A percentile compares a stretch with the other conserved stretches of the same genome.
These are phyloP conservation scores for Dusona sp. DNA, from an alignment of 2,888 invertebrate species.

Conservation along the genomic window DNA sequence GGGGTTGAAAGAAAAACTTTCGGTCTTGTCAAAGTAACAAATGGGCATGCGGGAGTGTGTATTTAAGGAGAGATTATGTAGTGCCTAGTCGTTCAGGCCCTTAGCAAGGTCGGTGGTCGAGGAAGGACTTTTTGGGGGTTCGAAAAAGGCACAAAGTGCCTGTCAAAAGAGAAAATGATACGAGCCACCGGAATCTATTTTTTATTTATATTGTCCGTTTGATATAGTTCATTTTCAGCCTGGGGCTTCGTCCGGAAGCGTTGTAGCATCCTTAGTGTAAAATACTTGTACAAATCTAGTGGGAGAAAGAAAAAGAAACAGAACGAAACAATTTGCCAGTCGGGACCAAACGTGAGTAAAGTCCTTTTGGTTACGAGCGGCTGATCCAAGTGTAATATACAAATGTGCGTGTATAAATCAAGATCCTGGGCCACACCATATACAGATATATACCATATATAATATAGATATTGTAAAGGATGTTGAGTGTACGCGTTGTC, in stretches of 20 bases:
- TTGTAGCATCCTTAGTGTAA: not conserved
- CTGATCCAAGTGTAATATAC: not conserved
- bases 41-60: constrained; percentile 26
- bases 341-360: not conserved
- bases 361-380: not conserved
- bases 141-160: constrained; percentile 59
- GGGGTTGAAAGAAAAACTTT: constrained; percentile 63
- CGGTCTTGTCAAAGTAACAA: constrained; percentile 60
- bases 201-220: constrained; percentile 1
- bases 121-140: constrained; percentile 23
- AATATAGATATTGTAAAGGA: constrained; percentile 11
- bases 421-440: not conserved
- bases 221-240: constrained; percentile 1
- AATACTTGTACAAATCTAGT: not conserved
- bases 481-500: constrained; percentile 38
- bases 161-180: constrained; percentile 67
- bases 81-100: constrained; percentile 3
- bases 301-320: not conserved
- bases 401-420: constrained; percentile 23
- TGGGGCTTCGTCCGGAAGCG: not conserved
- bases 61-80: constrained; percentile 54
- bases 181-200: constrained; percentile 64
- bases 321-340: not conserved
- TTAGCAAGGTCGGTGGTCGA: constrained; percentile 54
- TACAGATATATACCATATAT: not conserved